Conservation (phyloP, 2,113 vertebrate genomes). For the Ivindomyrus marchei region DNA sequence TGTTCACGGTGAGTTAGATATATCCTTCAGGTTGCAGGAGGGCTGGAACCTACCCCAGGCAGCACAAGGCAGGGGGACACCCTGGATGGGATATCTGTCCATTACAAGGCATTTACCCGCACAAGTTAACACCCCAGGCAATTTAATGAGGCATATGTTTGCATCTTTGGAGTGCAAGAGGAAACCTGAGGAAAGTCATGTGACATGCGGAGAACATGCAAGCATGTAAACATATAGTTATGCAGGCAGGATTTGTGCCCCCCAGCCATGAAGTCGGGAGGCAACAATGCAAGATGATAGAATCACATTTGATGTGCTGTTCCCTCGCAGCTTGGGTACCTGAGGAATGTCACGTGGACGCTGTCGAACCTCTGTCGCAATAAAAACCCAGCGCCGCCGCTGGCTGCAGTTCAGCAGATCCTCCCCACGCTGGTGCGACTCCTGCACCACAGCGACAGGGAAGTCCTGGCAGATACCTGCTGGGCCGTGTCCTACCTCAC, state of each 20-base stretch:
- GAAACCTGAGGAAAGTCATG: neutral
- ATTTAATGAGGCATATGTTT: neutral
- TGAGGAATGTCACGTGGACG: constrained; percentile 83
- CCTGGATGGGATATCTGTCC: neutral
- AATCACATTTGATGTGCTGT: neutral
- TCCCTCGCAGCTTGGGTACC: constrained; percentile 61
- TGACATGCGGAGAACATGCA: neutral
- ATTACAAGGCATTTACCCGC: neutral
- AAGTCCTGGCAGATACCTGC: constrained; percentile 78
- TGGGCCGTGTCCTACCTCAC: constrained; percentile 89
- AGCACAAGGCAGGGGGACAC: neutral
- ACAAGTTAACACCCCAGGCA: neutral
- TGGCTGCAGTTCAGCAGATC: constrained; percentile 72
- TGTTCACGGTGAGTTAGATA: constrained; percentile 68
- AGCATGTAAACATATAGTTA: neutral
- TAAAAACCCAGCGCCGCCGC: constrained; percentile 78
- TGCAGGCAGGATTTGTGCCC: neutral
- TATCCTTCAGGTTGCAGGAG: neutral
- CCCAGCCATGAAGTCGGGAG: neutral
- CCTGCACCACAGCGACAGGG: constrained; percentile 68
- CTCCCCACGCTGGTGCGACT: constrained; percentile 74
- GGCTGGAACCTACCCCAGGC: neutral
- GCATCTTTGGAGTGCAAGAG: neutral
- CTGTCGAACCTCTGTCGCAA: constrained; percentile 88
- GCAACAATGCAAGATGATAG: neutral